Evolutionary conservation across 2,888 invertebrate genomes (phyloP), one percentile per base, ranked within the genome.

Genomic region (Cephus pulcher): DNA sequence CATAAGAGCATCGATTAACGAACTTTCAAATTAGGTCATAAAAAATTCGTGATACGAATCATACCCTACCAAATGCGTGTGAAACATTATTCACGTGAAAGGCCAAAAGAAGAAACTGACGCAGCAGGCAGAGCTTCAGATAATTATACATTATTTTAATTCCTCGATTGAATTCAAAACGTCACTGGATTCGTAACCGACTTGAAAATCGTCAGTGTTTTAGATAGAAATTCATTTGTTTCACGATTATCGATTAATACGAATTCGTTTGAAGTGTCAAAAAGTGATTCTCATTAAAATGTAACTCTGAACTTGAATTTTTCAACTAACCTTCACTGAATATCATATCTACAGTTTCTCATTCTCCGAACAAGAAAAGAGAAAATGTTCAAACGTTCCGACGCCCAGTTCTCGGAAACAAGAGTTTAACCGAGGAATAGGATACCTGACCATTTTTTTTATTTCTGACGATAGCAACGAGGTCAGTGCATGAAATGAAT

Each of bases 1-100:
- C 75, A 82, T 77, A 78, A 82, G 77, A 79, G 78, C 68, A 74
- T 34, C 23, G n/a, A 73, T 73, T 30, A 73, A 73, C 34, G 33
- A 23, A 30, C 15, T n/a, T 73, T 73, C 73, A 3, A 11, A n/a
- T 73, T 2, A 32, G 12, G 9, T 12, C 9, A 23, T 73, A 23
- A 2, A 56, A 23, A 56, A 56, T 15, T 23, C 1, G 2, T 1
- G 2, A 23, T 56, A 56, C 23, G 9, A 56, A 56, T 56, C 56
- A 56, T 56, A 56, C 56, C 56, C 56, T 56, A 56, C 56, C 56
- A 15, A 56, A 56, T 56, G 9, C 56, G 9, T 56, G 56, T 23
- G 56, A 56, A 56, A 56, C 56, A 56, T 56, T 56, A 23, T 56
- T 56, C 56, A 56, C 23, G 56, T 56, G 56, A 56, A 56, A 23